Evolutionary conservation across 2,113 vertebrate genomes (phyloP), one percentile per base, ranked within the genome.

Genomic region (Caloenas nicobarica): DNA sequence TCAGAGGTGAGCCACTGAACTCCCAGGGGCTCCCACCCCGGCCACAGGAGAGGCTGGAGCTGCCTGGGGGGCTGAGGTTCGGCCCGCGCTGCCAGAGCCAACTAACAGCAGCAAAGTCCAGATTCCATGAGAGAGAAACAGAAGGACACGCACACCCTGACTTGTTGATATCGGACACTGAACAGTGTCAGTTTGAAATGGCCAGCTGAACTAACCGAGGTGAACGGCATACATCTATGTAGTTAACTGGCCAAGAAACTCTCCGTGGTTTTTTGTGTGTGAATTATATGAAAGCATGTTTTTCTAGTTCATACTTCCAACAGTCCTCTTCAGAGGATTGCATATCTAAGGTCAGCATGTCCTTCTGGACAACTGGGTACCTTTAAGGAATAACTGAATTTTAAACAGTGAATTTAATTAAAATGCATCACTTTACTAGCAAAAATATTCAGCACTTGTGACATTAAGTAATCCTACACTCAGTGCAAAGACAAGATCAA

Each of bases 351-450:
- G 79, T 93, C 76, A 88, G 54, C 22, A 15, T 2, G 38, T 56
- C 53, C 46, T 93, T 81, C 51, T 82, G 77, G 44, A 81, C 72
- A 95, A 22, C 18, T 73, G 72, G 40, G 44, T 93, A 74, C 50
- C 56, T 95, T 95, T 76, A 96, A 94, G 76, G 69, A 94, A 79
- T 72, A 94, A 92, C 78, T 92, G 65, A 89, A 91, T 78, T 94
- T 94, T 85, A 86, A 94, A 73, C 24, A 61, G 61, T 36, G 54
- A 76, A 40, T 86, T 81, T 78, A 81, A 94, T 94, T 94, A 86
- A 92, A 93, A 95, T 33, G n/a, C 56, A 85, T 83, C 60, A 66
- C 58, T 86, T 84, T 2, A 10, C 62, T 76, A 61, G 42, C 78
- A 66, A 78, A 94, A 87, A 91, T 36, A 50, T 31, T 71, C 77